phyloP scores from a whole-genome alignment of 2,113 vertebrate genomes.

The Hylia prasina region DNA sequence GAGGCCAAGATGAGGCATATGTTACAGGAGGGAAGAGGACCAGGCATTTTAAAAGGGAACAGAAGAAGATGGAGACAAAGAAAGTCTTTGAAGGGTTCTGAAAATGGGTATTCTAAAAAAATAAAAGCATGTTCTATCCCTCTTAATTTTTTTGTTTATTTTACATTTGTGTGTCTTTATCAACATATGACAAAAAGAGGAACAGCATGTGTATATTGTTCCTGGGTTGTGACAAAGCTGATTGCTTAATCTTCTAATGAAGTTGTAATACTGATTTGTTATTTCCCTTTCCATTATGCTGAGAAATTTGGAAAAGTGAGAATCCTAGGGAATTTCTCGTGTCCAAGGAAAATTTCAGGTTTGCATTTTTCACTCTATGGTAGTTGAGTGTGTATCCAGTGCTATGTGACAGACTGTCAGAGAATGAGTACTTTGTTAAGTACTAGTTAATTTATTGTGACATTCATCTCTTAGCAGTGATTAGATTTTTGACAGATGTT shows the following conservation, averaged over 20 bases:
- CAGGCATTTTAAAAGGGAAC: neutral
- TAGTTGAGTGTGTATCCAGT: neutral
- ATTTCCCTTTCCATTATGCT: neutral
- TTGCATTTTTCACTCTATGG: neutral
- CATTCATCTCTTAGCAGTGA: neutral
- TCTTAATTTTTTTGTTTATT: neutral
- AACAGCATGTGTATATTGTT: neutral
- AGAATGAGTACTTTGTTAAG: neutral
- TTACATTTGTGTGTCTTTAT: neutral
- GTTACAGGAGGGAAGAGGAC: neutral
- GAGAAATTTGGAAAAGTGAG: neutral
- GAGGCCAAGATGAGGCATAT: neutral
- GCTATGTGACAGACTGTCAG: neutral
- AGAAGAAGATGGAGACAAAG: neutral
- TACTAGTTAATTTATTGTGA: constrained; percentile 10
- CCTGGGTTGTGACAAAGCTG: neutral
- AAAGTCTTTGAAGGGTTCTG: neutral
- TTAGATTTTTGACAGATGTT: neutral
- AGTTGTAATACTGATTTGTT: neutral
- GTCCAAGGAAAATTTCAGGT: neutral
- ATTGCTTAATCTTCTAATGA: neutral
- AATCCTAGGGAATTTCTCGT: neutral
- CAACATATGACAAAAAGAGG: neutral
- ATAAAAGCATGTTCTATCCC: neutral
- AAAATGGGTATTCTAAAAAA: neutral